These are phyloP conservation scores for Semaprochilodus insignis DNA, from an alignment of 2,797 vertebrate genomes.

Conservation along the genomic window DNA sequence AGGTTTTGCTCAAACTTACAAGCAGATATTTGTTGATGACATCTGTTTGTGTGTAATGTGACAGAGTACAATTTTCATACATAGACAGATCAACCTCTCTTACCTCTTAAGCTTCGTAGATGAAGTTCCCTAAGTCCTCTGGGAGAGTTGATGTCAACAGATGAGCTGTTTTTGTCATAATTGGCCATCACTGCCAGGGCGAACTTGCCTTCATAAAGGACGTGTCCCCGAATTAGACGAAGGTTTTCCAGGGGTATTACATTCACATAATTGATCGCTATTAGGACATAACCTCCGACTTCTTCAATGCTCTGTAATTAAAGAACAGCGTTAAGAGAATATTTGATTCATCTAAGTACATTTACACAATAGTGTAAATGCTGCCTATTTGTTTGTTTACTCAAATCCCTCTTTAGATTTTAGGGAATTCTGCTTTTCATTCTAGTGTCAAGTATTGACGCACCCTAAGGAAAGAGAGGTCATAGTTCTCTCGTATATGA, in stretches of 20 bases:
- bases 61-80: background rate
- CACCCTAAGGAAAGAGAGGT: constrained; percentile 91
- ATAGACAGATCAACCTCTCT: background rate
- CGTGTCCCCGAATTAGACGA: constrained; percentile 90
- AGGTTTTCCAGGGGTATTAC: constrained; percentile 86
- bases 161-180: constrained; percentile 70
- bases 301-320: constrained; percentile 87
- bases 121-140: constrained; percentile 82
- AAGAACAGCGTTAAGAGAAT: constrained; percentile 3
- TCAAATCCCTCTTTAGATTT: background rate
- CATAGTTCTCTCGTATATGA: constrained; percentile 80
- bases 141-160: constrained; percentile 58
- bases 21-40: too few species aligned
- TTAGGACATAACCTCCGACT: constrained; percentile 92
- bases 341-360: background rate
- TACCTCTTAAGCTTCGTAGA: constrained; percentile 86
- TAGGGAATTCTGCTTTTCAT: background rate
- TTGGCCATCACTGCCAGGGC: constrained; percentile 89
- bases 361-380: background rate
- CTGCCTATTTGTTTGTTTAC: background rate
- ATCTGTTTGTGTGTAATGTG: too few species aligned
- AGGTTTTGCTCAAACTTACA: too few species aligned
- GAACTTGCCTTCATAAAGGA: constrained; percentile 80
- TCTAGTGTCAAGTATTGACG: constrained; percentile 8
- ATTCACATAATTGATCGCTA: constrained; percentile 85